These are phyloP conservation scores for Porites cylindrica DNA, from an alignment of 92 coral and sea anemone genomes.

Conservation along the genomic window DNA sequence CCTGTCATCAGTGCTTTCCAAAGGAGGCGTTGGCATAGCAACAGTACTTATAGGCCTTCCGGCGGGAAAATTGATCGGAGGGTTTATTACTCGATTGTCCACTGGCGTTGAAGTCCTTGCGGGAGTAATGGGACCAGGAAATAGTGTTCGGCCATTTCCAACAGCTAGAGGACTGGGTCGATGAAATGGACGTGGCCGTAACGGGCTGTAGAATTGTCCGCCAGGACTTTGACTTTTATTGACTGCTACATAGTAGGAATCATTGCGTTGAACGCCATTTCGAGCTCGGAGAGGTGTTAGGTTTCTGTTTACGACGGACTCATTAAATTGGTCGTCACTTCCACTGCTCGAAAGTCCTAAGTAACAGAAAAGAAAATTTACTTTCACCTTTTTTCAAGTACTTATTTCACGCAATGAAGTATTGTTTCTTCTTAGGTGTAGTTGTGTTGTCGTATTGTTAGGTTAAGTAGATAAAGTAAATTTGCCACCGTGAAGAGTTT, in stretches of 20 bases:
- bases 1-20: slow-evolving; percentile 74
- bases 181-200: slow-evolving; percentile 43
- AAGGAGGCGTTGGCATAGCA: slow-evolving; percentile 90
- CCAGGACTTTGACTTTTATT: slow-evolving; percentile 68
- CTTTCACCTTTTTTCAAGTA: background rate
- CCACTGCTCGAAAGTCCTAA: slow-evolving; percentile 41
- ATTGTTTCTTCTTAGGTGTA: background rate
- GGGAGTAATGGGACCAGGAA: slow-evolving; percentile 24
- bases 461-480: too few relatives aligned
- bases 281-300: slow-evolving; percentile 71
- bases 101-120: slow-evolving; percentile 45
- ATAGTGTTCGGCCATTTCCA: slow-evolving; percentile 33
- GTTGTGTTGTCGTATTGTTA: too few relatives aligned
- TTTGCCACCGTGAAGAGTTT: too few relatives aligned
- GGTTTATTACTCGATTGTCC: slow-evolving; percentile 26
- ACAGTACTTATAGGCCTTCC: slow-evolving; percentile 93
- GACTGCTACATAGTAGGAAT: slow-evolving; percentile 95
- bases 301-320: slow-evolving; percentile 51
- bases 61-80: slow-evolving; percentile 47
- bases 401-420: background rate
- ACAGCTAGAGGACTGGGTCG: slow-evolving; percentile 67
- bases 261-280: slow-evolving; percentile 92
- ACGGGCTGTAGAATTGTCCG: slow-evolving; percentile 60
- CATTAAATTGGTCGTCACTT: slow-evolving; percentile 62
- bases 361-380: background rate